Percentiles rank a stretch among this genome's conserved stretches.
These are phyloP conservation scores for Emberiza fucata DNA, from an alignment of 2,113 vertebrate genomes.

Conservation along the genomic window DNA sequence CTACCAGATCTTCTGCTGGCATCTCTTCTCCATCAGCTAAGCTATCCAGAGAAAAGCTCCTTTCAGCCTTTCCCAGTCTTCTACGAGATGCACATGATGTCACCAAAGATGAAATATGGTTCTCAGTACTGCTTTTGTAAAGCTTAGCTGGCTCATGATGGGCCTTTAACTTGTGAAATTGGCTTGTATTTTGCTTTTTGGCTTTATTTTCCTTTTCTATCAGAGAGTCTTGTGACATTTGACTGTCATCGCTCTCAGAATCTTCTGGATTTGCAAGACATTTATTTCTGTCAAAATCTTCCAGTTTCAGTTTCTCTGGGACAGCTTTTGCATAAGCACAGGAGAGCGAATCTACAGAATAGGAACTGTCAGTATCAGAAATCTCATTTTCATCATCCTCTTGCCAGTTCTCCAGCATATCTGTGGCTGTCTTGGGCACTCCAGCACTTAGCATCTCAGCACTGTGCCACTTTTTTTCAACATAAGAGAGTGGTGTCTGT, in stretches of 20 bases:
- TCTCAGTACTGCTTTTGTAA: background rate
- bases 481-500: background rate
- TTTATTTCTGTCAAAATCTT: constrained; percentile 58
- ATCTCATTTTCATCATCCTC: constrained; percentile 65
- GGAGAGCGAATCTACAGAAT: constrained; percentile 91
- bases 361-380: constrained; percentile 88
- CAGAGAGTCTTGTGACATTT: constrained; percentile 91
- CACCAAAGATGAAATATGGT: constrained; percentile 7
- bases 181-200: constrained; percentile 23
- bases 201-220: constrained; percentile 55
- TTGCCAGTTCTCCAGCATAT: constrained; percentile 50
- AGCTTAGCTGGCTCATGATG: background rate
- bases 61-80: constrained; percentile 1
- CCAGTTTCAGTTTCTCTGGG: constrained; percentile 67
- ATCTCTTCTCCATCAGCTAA: constrained; percentile 66
- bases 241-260: constrained; percentile 85
- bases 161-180: constrained; percentile 7
- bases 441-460: constrained; percentile 73
- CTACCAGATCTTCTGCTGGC: constrained; percentile 19
- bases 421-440: constrained; percentile 44
- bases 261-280: constrained; percentile 70
- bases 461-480: constrained; percentile 78
- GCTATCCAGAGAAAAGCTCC: constrained; percentile 69
- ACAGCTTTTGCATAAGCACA: constrained; percentile 75
- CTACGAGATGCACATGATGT: background rate